Conservation (phyloP, 2,888 invertebrate species). For the Ernsta delagoae region DNA sequence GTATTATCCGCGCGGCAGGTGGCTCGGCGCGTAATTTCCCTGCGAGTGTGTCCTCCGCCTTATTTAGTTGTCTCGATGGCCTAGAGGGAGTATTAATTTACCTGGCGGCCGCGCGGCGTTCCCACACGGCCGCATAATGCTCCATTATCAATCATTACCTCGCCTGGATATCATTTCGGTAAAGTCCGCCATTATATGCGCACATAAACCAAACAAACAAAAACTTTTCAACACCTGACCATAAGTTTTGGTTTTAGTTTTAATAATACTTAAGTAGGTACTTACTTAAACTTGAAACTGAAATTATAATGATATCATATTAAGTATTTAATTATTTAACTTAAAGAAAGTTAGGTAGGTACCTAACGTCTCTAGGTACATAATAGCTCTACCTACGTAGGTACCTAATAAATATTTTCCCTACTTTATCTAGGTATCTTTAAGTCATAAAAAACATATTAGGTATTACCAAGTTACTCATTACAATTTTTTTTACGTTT, state of each 20-base stretch:
- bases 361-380: too few relatives aligned
- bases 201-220: slow-evolving; percentile 35
- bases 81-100: slow-evolving; percentile 50
- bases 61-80: slow-evolving; percentile 49
- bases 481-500: too few relatives aligned
- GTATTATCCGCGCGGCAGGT: slow-evolving; percentile 45
- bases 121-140: slow-evolving; percentile 53
- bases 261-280: neutral
- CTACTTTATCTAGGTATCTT: too few relatives aligned
- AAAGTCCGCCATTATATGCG: slow-evolving; percentile 28
- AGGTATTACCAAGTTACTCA: too few relatives aligned
- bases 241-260: neutral
- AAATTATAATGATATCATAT: too few relatives aligned
- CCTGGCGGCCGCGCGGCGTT: slow-evolving; percentile 44
- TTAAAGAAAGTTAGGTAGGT: too few relatives aligned
- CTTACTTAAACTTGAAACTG: too few relatives aligned
- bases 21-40: slow-evolving; percentile 51
- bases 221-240: slow-evolving; percentile 26
- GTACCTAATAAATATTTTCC: too few relatives aligned
- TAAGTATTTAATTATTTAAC: too few relatives aligned
- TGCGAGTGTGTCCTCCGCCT: slow-evolving; percentile 46
- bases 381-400: too few relatives aligned
- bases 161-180: slow-evolving; percentile 39
- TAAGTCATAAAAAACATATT: too few relatives aligned
- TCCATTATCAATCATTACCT: slow-evolving; percentile 59